A percentile compares a stretch with the other conserved stretches of the same genome.
Conservation (phyloP, 2,888 invertebrate genomes). For the Glaucopsyche alexis region DNA sequence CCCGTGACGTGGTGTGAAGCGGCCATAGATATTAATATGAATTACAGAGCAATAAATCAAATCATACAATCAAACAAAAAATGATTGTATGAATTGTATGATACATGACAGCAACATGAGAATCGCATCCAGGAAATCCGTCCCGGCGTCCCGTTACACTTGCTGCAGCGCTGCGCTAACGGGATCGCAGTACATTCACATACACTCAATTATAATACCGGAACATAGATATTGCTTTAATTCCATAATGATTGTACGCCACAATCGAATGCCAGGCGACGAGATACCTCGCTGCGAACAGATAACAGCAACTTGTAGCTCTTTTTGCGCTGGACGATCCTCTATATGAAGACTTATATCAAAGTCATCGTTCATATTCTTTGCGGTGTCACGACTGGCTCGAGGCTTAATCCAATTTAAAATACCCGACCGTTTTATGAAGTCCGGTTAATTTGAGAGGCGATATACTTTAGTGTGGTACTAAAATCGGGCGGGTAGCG, state of each 20-base stretch:
- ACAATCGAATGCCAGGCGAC: constrained; percentile 37
- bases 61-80: constrained; percentile 28
- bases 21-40: too few species aligned
- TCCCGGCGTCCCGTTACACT: constrained; percentile 51
- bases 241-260: constrained; percentile 63
- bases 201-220: constrained; percentile 60
- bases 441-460: constrained; percentile 57
- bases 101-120: constrained; percentile 56
- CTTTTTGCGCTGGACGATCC: constrained; percentile 43
- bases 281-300: constrained; percentile 29
- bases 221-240: constrained; percentile 71
- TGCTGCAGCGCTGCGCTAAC: constrained; percentile 62
- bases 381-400: constrained; percentile 73
- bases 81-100: constrained; percentile 35
- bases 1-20: too few species aligned
- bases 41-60: constrained; percentile 10
- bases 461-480: constrained; percentile 46
- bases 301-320: constrained; percentile 40
- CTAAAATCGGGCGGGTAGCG: constrained; percentile 55
- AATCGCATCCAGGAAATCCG: constrained; percentile 71
- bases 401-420: constrained; percentile 72
- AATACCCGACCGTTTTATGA: constrained; percentile 66
- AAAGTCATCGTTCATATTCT: constrained; percentile 74
- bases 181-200: constrained; percentile 51
- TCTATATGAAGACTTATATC: constrained; percentile 42